Conservation (phyloP, 2,888 invertebrate genomes). For the Euproctis similis region DNA sequence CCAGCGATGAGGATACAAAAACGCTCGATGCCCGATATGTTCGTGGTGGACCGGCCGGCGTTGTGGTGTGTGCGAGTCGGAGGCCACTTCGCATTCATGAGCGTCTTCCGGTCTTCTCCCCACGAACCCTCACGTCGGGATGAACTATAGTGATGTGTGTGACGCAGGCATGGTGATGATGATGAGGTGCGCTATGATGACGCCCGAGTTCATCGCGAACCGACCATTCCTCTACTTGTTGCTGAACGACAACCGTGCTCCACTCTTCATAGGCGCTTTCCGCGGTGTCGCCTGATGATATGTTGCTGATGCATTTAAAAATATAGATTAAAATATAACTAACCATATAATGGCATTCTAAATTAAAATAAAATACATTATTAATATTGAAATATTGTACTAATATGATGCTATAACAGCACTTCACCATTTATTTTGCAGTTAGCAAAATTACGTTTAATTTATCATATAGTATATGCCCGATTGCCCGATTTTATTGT, state of each 20-base stretch:
- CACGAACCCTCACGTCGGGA: constrained; percentile 19
- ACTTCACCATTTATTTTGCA: too few relatives aligned
- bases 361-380: too few relatives aligned
- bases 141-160: constrained; percentile 41
- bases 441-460: too few relatives aligned
- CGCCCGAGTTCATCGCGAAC: constrained; percentile 31
- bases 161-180: constrained; percentile 62
- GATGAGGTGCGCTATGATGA: constrained; percentile 46
- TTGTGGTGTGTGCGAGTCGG: constrained; percentile 42
- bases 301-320: neutral
- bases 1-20: too few relatives aligned
- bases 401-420: too few relatives aligned
- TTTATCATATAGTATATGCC: too few relatives aligned
- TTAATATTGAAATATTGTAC: too few relatives aligned
- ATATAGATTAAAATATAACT: too few relatives aligned
- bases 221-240: constrained; percentile 61
- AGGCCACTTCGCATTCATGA: constrained; percentile 26
- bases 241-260: constrained; percentile 26
- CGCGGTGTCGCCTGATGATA: neutral
- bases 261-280: constrained; percentile 41
- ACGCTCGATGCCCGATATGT: constrained; percentile 33
- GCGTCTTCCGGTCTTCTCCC: constrained; percentile 26
- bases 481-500: too few relatives aligned
- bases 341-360: too few relatives aligned
- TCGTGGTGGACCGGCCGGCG: constrained; percentile 47